Conservation (phyloP, 2,797 vertebrate genomes). For the Otolemur crassicaudatus region DNA sequence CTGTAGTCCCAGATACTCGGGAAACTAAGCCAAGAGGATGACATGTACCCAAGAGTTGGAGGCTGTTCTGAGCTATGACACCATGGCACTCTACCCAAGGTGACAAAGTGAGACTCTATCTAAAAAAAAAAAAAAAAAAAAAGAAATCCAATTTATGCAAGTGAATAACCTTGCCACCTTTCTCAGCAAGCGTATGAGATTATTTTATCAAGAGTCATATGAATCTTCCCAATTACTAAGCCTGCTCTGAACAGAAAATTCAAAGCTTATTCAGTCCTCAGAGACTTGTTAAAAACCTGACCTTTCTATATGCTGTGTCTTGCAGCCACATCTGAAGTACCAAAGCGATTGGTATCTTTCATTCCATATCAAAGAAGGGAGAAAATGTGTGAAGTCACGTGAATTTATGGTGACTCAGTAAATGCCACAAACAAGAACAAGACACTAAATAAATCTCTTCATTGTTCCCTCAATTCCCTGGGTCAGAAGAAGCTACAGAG, state of each 20-base stretch:
- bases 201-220: not conserved
- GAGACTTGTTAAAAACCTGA: not conserved
- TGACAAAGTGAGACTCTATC: no score
- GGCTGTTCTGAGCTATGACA: no score
- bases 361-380: not conserved
- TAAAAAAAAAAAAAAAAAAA: not conserved
- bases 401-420: not conserved
- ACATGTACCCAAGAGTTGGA: no score
- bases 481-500: not conserved
- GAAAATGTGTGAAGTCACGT: not conserved
- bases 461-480: not conserved
- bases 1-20: no score
- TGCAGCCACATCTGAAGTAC: not conserved
- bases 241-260: not conserved
- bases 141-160: not conserved
- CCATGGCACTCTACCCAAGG: no score
- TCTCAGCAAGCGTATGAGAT: not conserved
- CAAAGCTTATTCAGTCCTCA: not conserved
- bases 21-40: no score
- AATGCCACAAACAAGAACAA: not conserved
- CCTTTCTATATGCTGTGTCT: not conserved
- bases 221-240: conserved; percentile 29
- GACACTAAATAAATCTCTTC: not conserved
- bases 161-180: not conserved
- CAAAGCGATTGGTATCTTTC: not conserved